Base-by-base conservation (phyloP, 2,888 invertebrate genomes). In the Cryptosula pallasiana region DNA sequence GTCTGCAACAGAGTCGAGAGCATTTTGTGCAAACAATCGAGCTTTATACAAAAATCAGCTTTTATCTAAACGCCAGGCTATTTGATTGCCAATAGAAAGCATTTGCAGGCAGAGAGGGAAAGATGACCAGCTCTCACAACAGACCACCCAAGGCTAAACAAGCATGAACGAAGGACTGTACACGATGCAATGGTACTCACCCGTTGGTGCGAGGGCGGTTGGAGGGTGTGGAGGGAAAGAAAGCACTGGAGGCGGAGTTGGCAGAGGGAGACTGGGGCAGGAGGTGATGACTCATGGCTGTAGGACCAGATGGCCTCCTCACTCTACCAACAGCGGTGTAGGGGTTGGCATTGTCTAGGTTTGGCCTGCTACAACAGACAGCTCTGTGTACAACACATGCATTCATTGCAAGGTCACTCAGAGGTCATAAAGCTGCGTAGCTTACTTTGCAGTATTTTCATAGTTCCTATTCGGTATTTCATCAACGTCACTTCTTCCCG, bases 261-360 rank as follows among this genome's bases (percentile, higher is more conserved):
- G 25, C 63, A 2, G 63, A 16, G 2, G 63, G 63, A 32, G 63
- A 63, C 34, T 63, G 63, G 2, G 63, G 63, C 16, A 29, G 63
- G 32, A 25, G 20, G 63, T 63, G 32, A 32, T 63, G 63, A 63
- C 29, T 29, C 5, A 20, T 45, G 34, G 63, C 20, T 5, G 63
- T 63, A 2, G 63, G 63, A 9, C 63, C 63, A 63, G 63, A 63
- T 13, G 63, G 63, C 27, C 63, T 25, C 32, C 63, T 27, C 5
- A 9, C 27, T 13, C 63, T 20, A 32, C 63, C 63, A 9, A 32
- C 63, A 5, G 63, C 63, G 5, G 63, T 27, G 63, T 63, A 63
- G 2, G 63, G 63, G 27, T 27, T 63, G 63, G 63, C 2, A 63
- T 27, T 63, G 34, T 63, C 63, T 13, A 29, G 27, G 29, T 27